Percentiles rank a stretch among this genome's conserved stretches.
These are phyloP conservation scores for Homarus gammarus DNA, from an alignment of 2,888 invertebrate species.

Conservation along the genomic window DNA sequence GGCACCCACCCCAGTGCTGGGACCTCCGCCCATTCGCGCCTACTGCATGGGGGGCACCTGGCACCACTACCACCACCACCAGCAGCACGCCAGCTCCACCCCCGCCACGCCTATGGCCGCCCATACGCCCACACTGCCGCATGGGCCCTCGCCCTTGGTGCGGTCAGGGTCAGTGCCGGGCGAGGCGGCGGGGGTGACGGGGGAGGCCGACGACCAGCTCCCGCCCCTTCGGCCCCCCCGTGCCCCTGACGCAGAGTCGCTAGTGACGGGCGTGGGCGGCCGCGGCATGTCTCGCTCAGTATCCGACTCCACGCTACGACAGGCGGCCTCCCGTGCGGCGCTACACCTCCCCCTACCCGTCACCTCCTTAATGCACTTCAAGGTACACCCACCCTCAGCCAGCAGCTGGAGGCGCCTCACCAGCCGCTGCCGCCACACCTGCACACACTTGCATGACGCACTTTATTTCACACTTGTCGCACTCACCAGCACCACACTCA, in stretches of 20 bases:
- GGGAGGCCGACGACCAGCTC: constrained; percentile 72
- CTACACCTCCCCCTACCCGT: constrained; percentile 79
- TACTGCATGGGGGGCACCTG: constrained; percentile 71
- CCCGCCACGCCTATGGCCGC: constrained; percentile 73
- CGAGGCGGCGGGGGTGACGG: constrained; percentile 54
- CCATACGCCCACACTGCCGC: constrained; percentile 70
- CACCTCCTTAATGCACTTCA: constrained; percentile 79
- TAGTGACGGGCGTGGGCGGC: constrained; percentile 39
- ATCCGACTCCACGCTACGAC: constrained; percentile 79
- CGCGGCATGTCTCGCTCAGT: constrained; percentile 79
- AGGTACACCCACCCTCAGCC: constrained; percentile 77
- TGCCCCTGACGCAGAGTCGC: constrained; percentile 56
- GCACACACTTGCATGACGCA: background rate
- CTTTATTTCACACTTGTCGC: background rate
- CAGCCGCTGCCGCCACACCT: background rate
- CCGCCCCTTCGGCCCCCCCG: constrained; percentile 73
- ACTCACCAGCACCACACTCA: too few species aligned
- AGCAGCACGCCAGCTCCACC: constrained; percentile 69
- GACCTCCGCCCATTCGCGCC: constrained; percentile 68
- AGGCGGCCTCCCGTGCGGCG: constrained; percentile 79
- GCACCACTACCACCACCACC: constrained; percentile 60
- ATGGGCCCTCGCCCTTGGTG: constrained; percentile 71
- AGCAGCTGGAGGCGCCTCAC: background rate
- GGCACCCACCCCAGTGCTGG: constrained; percentile 71
- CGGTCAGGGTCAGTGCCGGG: constrained; percentile 74